Evolutionary conservation across 1,140 invertebrate species (phyloP).

Genomic region (Centruroides vittatus): DNA sequence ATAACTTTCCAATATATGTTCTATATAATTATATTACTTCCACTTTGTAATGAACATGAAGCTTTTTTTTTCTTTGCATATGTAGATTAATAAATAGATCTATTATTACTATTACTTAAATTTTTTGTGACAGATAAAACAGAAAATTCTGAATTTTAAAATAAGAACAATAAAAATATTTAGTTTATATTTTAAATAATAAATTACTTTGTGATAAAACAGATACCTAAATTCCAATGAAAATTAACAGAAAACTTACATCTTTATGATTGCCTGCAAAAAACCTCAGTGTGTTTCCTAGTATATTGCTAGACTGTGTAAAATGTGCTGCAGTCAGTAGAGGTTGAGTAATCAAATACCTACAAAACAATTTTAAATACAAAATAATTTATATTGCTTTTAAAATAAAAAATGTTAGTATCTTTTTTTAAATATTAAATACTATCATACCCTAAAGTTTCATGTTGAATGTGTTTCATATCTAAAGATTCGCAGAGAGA

Average conservation of each 20-base stretch:
- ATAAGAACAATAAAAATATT: too few relatives aligned
- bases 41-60: too few relatives aligned
- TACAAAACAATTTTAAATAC: constrained; percentile 20
- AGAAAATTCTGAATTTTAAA: too few relatives aligned
- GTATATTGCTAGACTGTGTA: constrained; percentile 43
- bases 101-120: too few relatives aligned
- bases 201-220: too few relatives aligned
- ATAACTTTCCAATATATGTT: too few relatives aligned
- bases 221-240: too few relatives aligned
- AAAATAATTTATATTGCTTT: neutral
- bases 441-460: constrained; percentile 48
- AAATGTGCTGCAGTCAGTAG: constrained; percentile 52
- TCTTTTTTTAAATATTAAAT: neutral
- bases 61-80: too few relatives aligned
- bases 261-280: constrained; percentile 76
- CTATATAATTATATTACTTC: too few relatives aligned
- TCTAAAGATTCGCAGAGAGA: constrained; percentile 54
- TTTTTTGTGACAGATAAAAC: too few relatives aligned
- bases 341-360: constrained; percentile 61
- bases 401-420: neutral
- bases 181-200: too few relatives aligned
- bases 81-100: too few relatives aligned
- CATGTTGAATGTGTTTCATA: constrained; percentile 86
- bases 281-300: constrained; percentile 61
- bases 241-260: constrained; percentile 35